Percentiles rank a stretch among this genome's conserved stretches.
Conservation (phyloP, 2,113 vertebrate genomes). For the Thomomys bottae region DNA sequence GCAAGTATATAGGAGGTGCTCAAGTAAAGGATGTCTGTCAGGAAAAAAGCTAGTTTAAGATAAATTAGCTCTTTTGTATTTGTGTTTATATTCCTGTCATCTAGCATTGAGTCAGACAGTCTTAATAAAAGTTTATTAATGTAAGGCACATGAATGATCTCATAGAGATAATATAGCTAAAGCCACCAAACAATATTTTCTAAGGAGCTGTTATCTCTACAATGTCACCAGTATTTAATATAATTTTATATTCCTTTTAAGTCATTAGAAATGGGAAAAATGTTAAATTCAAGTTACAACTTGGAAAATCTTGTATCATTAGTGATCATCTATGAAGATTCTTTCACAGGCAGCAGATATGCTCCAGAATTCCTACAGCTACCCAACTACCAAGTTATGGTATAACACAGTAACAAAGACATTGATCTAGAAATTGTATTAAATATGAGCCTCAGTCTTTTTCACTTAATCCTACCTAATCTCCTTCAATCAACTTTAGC, state of each 20-base stretch:
- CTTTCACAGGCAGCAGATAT: background rate
- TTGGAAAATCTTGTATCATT: background rate
- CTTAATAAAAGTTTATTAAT: slow-evolving; percentile 42
- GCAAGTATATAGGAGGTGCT: background rate
- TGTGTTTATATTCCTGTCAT: background rate
- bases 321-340: background rate
- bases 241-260: background rate
- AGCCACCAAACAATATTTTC: background rate
- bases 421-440: slow-evolving; percentile 45
- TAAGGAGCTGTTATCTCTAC: background rate
- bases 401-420: background rate
- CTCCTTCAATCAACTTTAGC: slow-evolving; percentile 51
- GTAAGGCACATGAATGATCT: slow-evolving; percentile 21
- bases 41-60: slow-evolving; percentile 10
- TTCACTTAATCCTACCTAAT: background rate
- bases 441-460: background rate
- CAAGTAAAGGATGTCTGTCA: background rate
- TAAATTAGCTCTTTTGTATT: slow-evolving; percentile 19
- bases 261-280: background rate
- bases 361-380: slow-evolving; percentile 1
- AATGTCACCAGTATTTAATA: background rate
- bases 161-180: background rate
- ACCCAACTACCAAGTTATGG: background rate
- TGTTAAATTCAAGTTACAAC: background rate
- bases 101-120: background rate